These are phyloP conservation scores for Heliconius hewitsoni DNA, from an alignment of 1,140 invertebrate genomes.

Conservation along the genomic window DNA sequence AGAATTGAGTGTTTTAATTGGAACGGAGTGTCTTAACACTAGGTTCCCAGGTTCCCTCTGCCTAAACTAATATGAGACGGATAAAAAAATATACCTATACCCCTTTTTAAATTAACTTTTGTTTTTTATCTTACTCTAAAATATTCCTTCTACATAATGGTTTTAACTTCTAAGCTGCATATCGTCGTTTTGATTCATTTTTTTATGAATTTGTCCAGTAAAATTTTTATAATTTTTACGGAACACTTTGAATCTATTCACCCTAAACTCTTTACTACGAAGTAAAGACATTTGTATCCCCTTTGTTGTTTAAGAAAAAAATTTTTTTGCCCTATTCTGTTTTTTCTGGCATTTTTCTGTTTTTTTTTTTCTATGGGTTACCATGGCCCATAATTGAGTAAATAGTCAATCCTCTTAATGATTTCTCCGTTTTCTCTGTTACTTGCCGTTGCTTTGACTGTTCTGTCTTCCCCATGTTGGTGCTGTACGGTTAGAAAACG, in stretches of 20 bases:
- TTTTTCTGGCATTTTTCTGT: background rate
- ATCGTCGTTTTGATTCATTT: background rate
- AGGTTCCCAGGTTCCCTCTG: no score
- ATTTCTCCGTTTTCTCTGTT: slow-evolving; percentile 5
- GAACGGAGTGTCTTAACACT: no score
- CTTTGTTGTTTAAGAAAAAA: background rate
- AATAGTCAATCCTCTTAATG: background rate
- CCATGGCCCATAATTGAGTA: background rate
- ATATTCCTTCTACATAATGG: background rate
- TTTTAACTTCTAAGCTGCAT: background rate
- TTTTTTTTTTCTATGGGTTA: background rate
- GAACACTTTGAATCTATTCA: background rate
- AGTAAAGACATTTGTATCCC: background rate
- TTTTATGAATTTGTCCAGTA: no score
- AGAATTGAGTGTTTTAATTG: no score
- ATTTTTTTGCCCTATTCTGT: background rate
- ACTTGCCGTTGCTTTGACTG: slow-evolving; percentile 58
- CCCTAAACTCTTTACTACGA: background rate
- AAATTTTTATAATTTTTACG: no score
- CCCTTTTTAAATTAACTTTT: no score
- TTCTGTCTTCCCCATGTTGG: slow-evolving; percentile 57
- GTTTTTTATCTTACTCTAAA: no score
- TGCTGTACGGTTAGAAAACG: slow-evolving; percentile 40
- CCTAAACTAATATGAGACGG: no score
- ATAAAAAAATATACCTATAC: background rate